Conservation (phyloP, 2,797 vertebrate species). For the Sparidentex hasta region DNA sequence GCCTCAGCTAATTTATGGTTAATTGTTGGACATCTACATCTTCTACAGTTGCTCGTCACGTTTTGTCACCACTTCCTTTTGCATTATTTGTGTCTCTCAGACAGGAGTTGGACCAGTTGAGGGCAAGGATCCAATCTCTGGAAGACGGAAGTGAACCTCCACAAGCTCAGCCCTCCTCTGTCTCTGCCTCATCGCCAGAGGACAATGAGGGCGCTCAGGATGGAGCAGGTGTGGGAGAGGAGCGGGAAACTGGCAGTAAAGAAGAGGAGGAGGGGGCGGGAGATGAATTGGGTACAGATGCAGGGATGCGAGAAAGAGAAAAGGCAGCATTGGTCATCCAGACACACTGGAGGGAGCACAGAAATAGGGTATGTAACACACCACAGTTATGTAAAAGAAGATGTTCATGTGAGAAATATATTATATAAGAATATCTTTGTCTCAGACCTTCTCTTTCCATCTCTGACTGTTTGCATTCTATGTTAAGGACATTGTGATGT, state of each 20-base stretch:
- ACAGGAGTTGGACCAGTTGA: conserved; percentile 84
- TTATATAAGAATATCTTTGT: conserved; percentile 17
- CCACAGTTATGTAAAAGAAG: conserved; percentile 16
- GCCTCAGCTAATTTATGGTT: neutral
- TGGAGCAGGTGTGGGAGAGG: conserved; percentile 56
- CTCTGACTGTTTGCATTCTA: conserved; percentile 8
- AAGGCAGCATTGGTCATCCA: conserved; percentile 87
- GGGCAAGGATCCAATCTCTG: conserved; percentile 75
- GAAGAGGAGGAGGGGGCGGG: conserved; percentile 24
- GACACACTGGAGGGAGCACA: conserved; percentile 84
- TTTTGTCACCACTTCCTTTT: neutral
- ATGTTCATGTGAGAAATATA: conserved; percentile 9
- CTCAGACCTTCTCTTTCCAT: conserved; percentile 12
- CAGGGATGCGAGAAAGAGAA: conserved; percentile 45
- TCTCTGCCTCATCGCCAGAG: conserved; percentile 12
- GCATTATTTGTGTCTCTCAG: conserved; percentile 70
- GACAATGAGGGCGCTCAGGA: conserved; percentile 65
- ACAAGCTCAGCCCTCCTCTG: conserved; percentile 18
- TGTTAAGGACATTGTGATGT: conserved; percentile 80
- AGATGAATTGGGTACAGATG: neutral
- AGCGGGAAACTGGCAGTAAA: conserved; percentile 51
- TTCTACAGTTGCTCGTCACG: neutral
- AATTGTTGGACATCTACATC: neutral
- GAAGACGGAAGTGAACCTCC: conserved; percentile 65
- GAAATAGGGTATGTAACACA: conserved; percentile 78